Evolutionary conservation across 2,113 vertebrate species (phyloP).

Genomic region (Donacobius atricapilla): DNA sequence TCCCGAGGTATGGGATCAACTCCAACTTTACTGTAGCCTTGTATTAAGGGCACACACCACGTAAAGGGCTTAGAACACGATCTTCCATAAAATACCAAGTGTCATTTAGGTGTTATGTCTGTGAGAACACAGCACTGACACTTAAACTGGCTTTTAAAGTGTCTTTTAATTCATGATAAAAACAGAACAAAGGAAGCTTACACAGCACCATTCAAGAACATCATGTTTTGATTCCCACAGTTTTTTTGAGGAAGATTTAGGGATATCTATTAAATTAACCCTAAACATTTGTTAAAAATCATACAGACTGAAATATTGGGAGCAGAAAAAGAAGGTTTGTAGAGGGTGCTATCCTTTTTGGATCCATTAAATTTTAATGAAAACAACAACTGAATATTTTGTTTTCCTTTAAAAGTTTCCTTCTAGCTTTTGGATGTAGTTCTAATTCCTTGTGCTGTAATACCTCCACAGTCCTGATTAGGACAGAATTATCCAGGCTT

Average conservation of each 20-base stretch:
- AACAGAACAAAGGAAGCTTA: neutral
- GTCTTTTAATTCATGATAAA: neutral
- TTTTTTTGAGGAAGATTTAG: neutral
- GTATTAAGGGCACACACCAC: fast-evolving
- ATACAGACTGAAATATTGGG: neutral
- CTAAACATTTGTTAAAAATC: neutral
- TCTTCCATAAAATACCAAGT: neutral
- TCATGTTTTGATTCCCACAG: neutral
- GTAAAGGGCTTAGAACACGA: neutral
- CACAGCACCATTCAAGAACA: neutral
- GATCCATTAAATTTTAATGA: neutral
- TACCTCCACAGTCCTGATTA: neutral
- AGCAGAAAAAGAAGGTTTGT: neutral
- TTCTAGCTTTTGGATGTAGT: neutral
- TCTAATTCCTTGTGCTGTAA: neutral
- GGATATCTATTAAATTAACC: neutral
- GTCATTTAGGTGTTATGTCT: no score
- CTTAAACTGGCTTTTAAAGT: neutral
- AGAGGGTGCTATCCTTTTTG: neutral
- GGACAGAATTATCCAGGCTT: neutral
- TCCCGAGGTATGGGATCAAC: neutral
- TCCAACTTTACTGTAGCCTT: neutral
- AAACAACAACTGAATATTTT: neutral
- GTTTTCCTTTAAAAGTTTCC: neutral
- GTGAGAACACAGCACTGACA: neutral